These are phyloP conservation scores for Spheniscus mendiculus DNA, from an alignment of 2,113 vertebrate species.

Conservation along the genomic window DNA sequence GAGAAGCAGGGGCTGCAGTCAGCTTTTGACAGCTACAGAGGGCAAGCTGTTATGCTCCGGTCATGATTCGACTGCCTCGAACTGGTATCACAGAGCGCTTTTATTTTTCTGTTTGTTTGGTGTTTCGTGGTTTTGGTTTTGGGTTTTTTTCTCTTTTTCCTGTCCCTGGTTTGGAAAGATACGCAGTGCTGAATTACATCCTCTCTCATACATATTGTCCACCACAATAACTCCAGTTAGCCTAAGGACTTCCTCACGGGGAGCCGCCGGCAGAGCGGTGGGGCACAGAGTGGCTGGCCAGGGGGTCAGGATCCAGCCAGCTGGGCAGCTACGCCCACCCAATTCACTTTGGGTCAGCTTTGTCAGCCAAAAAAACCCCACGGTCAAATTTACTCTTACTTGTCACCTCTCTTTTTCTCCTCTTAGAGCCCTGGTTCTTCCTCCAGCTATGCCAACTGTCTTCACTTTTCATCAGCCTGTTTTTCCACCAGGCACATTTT, in stretches of 20 bases:
- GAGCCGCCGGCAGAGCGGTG: fast-evolving
- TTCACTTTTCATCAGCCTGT: neutral
- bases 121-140: neutral
- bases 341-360: neutral
- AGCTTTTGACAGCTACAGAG: neutral
- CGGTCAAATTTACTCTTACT: neutral
- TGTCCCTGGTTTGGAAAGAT: neutral
- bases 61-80: neutral
- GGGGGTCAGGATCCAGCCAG: neutral
- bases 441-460: neutral
- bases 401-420: neutral
- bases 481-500: neutral
- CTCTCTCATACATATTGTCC: neutral
- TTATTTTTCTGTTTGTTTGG: neutral
- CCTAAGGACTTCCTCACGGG: fast-evolving
- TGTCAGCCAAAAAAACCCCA: neutral
- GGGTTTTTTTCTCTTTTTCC: neutral
- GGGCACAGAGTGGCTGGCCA: neutral
- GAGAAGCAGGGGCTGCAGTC: neutral
- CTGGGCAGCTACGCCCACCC: neutral
- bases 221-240: neutral
- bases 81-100: neutral
- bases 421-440: neutral
- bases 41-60: neutral
- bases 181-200: neutral